Evolutionary conservation across 2,113 vertebrate species (phyloP), one percentile per base, ranked within the genome.

Genomic region (Isichthys henryi): DNA sequence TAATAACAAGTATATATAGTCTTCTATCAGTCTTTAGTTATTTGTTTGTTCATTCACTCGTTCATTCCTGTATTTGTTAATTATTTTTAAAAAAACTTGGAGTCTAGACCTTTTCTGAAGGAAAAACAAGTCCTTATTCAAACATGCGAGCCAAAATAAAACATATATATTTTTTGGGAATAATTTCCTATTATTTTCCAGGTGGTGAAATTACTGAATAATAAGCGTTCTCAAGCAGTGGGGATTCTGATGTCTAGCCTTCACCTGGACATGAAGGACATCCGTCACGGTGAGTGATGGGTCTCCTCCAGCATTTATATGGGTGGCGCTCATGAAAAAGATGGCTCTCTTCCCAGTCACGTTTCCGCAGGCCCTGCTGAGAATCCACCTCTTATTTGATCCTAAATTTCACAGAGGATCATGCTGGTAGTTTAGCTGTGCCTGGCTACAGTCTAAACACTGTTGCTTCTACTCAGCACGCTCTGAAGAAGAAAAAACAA

Each of bases 161-260:
- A 53, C n/a, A 7, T 7, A 35, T n/a, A n/a, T n/a, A n/a, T n/a
- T n/a, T n/a, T n/a, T n/a, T n/a, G n/a, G n/a, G n/a, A n/a, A n/a
- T n/a, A n/a, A n/a, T n/a, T n/a, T n/a, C n/a, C 52, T 39, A 15
- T 45, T 48, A n/a, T 27, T 49, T 9, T 56, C 49, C 46, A 99
- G 98, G 97, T 99, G 92, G 96, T 97, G 94, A 99, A 99, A 93
- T 94, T 99, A 88, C 93, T 99, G 94, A 99, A 94, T 95, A 98
- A 98, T 96, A 99, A 99, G 95, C 97, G 98, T 90, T 99, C 98
- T 5, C 98, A 99, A 95, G 98, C 98, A 80, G 98, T 99, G 89
- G 95, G 95, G n/a, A 96, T 96, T 88, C 92, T 96, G 58, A 96
- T 96, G 95, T 96, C 95, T 90, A 96, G 95, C 89, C 95, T 96